phyloP scores from a whole-genome alignment of 2,888 invertebrate genomes.

The Chymomyza fuscimana region DNA sequence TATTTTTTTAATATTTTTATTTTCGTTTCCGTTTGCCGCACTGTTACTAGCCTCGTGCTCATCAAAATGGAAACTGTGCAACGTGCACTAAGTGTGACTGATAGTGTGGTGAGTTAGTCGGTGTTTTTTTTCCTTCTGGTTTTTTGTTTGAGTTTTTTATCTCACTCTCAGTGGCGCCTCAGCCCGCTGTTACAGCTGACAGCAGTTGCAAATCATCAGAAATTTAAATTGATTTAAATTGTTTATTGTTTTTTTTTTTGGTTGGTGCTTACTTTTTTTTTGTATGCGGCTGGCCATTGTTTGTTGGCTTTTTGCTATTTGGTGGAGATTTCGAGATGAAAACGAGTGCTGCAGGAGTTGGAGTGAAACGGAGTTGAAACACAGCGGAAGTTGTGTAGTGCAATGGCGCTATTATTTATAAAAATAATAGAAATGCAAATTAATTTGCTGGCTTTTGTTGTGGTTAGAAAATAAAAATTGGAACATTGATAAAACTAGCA shows the following conservation, averaged over 20 bases:
- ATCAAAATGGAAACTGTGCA: constrained; percentile 72
- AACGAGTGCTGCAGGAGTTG: not conserved
- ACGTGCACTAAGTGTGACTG: constrained; percentile 70
- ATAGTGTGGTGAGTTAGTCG: constrained; percentile 71
- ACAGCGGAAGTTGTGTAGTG: constrained; percentile 29
- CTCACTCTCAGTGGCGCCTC: constrained; percentile 5
- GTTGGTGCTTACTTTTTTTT: constrained; percentile 1
- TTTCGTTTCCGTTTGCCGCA: constrained; percentile 42
- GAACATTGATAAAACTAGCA: constrained; percentile 63
- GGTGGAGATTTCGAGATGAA: constrained; percentile 48
- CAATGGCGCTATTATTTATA: constrained; percentile 60
- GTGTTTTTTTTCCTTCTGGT: constrained; percentile 56
- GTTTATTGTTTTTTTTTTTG: constrained; percentile 53
- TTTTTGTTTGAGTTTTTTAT: constrained; percentile 2
- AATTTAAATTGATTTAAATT: constrained; percentile 73
- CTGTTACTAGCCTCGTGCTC: constrained; percentile 51
- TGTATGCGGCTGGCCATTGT: not conserved
- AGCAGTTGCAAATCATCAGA: constrained; percentile 72
- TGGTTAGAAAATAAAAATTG: constrained; percentile 2
- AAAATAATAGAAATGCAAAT: constrained; percentile 73
- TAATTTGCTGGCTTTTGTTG: constrained; percentile 55
- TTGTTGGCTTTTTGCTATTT: constrained; percentile 37
- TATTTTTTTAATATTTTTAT: constrained; percentile 16
- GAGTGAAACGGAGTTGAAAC: constrained; percentile 20
- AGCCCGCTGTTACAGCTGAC: constrained; percentile 25